A percentile compares a stretch with the other conserved stretches of the same genome.
Conservation (phyloP, 2,797 vertebrate species). For the Enteromius unitaeniatus region DNA sequence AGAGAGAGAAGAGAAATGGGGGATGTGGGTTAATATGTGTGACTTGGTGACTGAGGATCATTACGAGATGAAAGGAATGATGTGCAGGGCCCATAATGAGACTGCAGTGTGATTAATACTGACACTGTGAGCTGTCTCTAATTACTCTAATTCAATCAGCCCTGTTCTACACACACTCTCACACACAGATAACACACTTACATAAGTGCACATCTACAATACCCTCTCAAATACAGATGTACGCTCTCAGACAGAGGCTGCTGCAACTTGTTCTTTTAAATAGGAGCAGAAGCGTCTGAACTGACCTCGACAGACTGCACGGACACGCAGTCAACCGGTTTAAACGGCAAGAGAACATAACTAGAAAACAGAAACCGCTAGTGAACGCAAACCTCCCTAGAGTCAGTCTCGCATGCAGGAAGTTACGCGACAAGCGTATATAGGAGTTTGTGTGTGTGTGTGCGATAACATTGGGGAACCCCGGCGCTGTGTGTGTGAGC, state of each 20-base stretch:
- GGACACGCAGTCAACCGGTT: not conserved
- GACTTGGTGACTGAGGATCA: constrained; percentile 58
- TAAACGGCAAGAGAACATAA: not conserved
- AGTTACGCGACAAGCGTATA: constrained; percentile 13
- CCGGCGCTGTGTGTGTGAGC: not conserved
- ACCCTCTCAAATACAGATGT: constrained; percentile 51
- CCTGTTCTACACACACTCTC: constrained; percentile 56
- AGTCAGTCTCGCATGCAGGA: not conserved
- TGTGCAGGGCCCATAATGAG: constrained; percentile 60
- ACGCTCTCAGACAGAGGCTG: constrained; percentile 22
- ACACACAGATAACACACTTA: constrained; percentile 48
- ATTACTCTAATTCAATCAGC: constrained; percentile 69
- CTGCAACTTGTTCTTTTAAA: constrained; percentile 33
- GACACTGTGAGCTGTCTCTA: constrained; percentile 64
- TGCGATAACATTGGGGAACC: constrained; percentile 3
- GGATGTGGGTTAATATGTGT: constrained; percentile 60
- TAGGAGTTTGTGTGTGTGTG: not conserved
- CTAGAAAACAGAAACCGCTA: not conserved
- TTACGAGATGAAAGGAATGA: constrained; percentile 60
- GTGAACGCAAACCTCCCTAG: not conserved
- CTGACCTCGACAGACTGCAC: not conserved
- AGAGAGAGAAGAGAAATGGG: constrained; percentile 35
- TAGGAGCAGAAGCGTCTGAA: constrained; percentile 1
- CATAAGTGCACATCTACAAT: constrained; percentile 43
- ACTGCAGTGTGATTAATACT: constrained; percentile 69